Base-by-base conservation (phyloP, 2,113 vertebrate species). In the Spea multiplicata region DNA sequence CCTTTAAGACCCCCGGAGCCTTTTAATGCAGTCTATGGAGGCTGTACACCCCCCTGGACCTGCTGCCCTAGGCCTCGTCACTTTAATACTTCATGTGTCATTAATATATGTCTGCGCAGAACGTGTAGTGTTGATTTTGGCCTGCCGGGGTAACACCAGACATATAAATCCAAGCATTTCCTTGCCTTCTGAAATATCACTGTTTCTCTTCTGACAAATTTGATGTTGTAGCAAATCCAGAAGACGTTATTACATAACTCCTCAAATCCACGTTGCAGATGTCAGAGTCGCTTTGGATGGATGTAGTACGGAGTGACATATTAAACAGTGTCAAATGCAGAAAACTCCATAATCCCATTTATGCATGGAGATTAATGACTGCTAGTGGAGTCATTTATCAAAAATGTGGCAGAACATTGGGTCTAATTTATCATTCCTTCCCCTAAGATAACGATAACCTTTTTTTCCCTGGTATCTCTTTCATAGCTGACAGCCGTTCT, bases 341-440 rank as follows among this genome's bases (percentile, higher is more conserved):
- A 14, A 59, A 50, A 67, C 17, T 14, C 5, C 13, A 69, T 59
- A 76, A 76, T 68, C 66, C 74, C 46, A 48, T 69, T 68, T 69
- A 68, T 47, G 57, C 74, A 68, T 47, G 59, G 13, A 69, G 74
- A 76, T 76, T 69, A 59, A n/a, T 48, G 46, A 68, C 46, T 68
- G 61, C 74, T 67, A 75, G 64, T 8, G 12, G 50, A 49, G 66
- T 48, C 44, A 76, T 76, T 76, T 59, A 69, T 76, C n/a, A 46
- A 14, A 50, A 59, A 30, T 52, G 50, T 71, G 16, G 14, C 17
- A 44, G 53, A 76, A 76, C 44, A 30, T 12, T 46, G 48, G 30
- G 55, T 44, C 74, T 76, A 9, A 76, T 76, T 69, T 68, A 76
- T 76, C 74, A 76, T 59, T 45, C 49, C 12, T 67, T 75, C 16